These are phyloP conservation scores for Zaprionus capensis DNA, from an alignment of 1,140 invertebrate species.

Conservation along the genomic window DNA sequence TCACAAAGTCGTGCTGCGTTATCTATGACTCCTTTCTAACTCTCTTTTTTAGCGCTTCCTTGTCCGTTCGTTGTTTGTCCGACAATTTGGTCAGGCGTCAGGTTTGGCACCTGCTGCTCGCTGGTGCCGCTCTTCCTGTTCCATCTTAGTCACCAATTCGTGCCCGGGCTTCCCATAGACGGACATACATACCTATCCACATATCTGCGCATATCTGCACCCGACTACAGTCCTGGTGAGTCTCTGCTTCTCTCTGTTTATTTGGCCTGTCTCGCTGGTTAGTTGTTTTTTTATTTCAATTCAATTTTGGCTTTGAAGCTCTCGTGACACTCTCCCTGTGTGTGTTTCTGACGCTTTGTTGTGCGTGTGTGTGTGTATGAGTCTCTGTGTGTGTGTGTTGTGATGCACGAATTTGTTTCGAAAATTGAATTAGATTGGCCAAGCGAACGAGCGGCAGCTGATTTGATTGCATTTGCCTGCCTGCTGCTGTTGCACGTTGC, in stretches of 20 bases:
- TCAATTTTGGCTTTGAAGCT: slow-evolving; percentile 75
- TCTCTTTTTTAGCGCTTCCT: slow-evolving; percentile 29
- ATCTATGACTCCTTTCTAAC: not conserved
- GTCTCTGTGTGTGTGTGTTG: slow-evolving; percentile 30
- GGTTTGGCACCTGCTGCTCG: slow-evolving; percentile 71
- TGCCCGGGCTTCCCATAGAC: slow-evolving; percentile 22
- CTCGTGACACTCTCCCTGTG: slow-evolving; percentile 69
- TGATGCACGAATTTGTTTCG: slow-evolving; percentile 71
- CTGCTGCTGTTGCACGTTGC: slow-evolving; percentile 31
- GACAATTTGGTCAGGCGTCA: slow-evolving; percentile 74
- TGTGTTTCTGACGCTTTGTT: slow-evolving; percentile 40
- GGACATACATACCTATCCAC: not conserved
- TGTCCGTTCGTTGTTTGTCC: slow-evolving; percentile 52
- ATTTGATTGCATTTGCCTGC: slow-evolving; percentile 73
- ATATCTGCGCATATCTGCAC: slow-evolving; percentile 2
- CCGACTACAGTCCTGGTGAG: not conserved
- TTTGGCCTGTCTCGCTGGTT: slow-evolving; percentile 47
- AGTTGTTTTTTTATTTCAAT: slow-evolving; percentile 56
- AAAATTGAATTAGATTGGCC: slow-evolving; percentile 80
- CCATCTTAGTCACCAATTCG: slow-evolving; percentile 57
- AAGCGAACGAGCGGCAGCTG: slow-evolving; percentile 65
- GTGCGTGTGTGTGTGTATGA: slow-evolving; percentile 22
- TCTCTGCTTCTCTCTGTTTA: slow-evolving; percentile 14
- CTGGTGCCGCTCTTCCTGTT: slow-evolving; percentile 60
- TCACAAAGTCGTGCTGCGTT: not conserved